Base-by-base conservation (phyloP, 2,888 invertebrate species). In the Caenorhabditis macrosperma region DNA sequence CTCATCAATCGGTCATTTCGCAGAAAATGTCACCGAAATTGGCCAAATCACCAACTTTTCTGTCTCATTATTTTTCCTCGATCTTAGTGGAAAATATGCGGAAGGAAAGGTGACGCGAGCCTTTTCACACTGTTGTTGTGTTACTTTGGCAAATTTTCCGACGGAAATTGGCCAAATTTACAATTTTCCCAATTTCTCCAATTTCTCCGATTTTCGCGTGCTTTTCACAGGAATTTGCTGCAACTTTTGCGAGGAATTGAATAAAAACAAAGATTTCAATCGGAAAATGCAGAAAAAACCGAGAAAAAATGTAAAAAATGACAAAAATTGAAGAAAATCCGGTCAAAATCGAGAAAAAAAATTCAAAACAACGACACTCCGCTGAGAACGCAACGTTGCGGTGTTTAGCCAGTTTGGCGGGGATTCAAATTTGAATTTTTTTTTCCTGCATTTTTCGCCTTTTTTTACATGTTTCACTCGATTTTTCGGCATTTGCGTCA, bases 1-100 rank as follows among this genome's bases (percentile, higher is more conserved):
- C 24, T 69, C 69, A 69, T 63, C 64, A 72, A 72, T 50, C 59
- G 57, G 46, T 35, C 38, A 50, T 61, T 52, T 61, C 71, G 28
- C 44, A 54, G 33, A 30, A 54, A 54, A 54, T 54, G 54, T 54
- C 54, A 17, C 3, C 17, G 17, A 44, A 64, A 48, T 35, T 72
- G 28, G 52, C 38, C 6, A 61, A 61, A 61, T 61, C 50, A 44
- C 52, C 35, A 33, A 10, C 15, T 33, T 38, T 69, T 15, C 38
- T 15, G 35, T 15, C 50, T 44, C 63, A 69, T 60, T 60, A 30
- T 60, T 4, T 30, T 35, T 24, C 26, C 48, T 50, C 48, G 24
- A 6, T 35, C 35, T 50, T 50, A 22, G 48, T 50, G 48, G 12
- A 46, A 46, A 22, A 20, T 46, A 20, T 41, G 41, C 15, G 17